Evolutionary conservation across 2,113 vertebrate genomes (phyloP).

Genomic region (Malurus alboscapulatus): DNA sequence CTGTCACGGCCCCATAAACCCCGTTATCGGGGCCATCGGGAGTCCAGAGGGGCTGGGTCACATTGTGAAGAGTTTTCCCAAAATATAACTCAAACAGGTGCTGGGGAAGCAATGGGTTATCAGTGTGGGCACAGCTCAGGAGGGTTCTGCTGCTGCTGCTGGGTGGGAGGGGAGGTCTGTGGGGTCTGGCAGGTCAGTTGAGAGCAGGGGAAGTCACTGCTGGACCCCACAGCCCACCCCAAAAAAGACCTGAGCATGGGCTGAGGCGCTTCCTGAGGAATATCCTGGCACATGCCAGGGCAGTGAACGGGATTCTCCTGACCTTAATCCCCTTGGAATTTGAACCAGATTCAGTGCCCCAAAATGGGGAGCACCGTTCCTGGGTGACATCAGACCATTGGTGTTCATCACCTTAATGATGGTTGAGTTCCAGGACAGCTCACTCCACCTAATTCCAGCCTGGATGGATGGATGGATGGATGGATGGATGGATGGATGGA

Average conservation of each 20-base stretch:
- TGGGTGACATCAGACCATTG: not conserved
- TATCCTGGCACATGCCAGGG: not conserved
- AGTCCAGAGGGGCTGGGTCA: not conserved
- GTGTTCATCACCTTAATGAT: not conserved
- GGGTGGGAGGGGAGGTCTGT: not conserved
- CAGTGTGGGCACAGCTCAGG: not conserved
- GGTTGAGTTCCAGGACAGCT: not conserved
- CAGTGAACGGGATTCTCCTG: not conserved
- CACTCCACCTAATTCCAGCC: not conserved
- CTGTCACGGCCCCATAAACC: not conserved
- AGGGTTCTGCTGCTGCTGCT: not conserved
- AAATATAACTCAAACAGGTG: not conserved
- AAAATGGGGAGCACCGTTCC: not conserved
- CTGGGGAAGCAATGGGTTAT: not conserved
- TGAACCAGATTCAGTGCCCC: constrained; percentile 13
- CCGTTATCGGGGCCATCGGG: not conserved
- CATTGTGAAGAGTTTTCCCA: not conserved
- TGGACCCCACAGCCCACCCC: fast-evolving
- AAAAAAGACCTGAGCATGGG: not conserved
- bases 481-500: too few relatives aligned
- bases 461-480: not conserved
- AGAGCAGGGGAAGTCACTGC: not conserved
- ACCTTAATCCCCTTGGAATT: constrained; percentile 47
- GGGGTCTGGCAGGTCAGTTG: not conserved
- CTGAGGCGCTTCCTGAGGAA: not conserved